Evolutionary conservation across 2,888 invertebrate species (phyloP).

Genomic region (Phorcus lineatus): DNA sequence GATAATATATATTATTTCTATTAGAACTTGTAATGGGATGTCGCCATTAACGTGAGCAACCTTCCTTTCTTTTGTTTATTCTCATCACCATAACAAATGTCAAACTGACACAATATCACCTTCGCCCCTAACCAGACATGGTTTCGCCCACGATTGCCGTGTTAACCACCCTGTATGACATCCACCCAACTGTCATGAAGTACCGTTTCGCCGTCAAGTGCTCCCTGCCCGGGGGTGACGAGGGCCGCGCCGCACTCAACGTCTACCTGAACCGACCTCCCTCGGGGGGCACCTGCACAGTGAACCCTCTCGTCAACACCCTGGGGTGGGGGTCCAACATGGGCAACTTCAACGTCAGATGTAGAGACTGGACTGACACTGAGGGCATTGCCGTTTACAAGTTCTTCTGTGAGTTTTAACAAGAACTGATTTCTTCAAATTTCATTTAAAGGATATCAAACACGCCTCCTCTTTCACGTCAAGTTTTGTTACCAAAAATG

Average conservation of each 20-base stretch:
- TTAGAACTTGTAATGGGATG: no score
- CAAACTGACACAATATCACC: no score
- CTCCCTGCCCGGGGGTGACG: constrained; percentile 16
- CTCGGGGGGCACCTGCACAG: constrained; percentile 50
- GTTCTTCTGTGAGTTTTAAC: constrained; percentile 50
- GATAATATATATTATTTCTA: no score
- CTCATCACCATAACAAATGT: no score
- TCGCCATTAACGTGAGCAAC: no score
- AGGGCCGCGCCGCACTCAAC: constrained; percentile 36
- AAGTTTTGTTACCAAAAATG: no score
- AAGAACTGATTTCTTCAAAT: no score
- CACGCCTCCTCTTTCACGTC: no score
- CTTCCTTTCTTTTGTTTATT: no score
- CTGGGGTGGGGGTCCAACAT: constrained; percentile 21
- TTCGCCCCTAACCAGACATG: constrained; percentile 42
- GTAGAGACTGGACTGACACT: constrained; percentile 53
- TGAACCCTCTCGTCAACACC: constrained; percentile 42
- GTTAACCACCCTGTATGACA: constrained; percentile 44
- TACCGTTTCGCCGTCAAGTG: constrained; percentile 46
- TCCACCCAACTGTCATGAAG: constrained; percentile 39
- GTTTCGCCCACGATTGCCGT: constrained; percentile 56
- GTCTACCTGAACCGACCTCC: constrained; percentile 56
- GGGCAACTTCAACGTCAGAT: constrained; percentile 41
- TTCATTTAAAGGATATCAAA: no score
- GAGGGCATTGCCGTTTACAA: constrained; percentile 57